Evolutionary conservation across 1,140 invertebrate species (phyloP), one percentile per base, ranked within the genome.

Genomic region (Megalonaias nervosa): DNA sequence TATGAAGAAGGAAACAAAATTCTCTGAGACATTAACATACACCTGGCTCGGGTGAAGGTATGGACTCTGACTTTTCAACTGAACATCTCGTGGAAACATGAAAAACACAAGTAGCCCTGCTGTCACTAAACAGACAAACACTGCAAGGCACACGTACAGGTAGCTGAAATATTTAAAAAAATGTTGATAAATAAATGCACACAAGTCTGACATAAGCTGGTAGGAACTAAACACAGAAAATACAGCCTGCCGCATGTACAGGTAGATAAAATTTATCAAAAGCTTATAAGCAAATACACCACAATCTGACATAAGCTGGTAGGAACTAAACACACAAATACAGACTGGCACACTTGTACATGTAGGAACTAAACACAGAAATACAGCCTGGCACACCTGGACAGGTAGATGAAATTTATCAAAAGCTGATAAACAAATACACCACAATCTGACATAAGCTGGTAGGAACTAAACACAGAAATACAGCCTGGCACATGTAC

Each of bases 91-190:
- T 1, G 86, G 85, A 62, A 86, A 85, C 65, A 89, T 70, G 83
- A 89, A 88, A 72, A 88, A 89, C 65, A 89, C 80, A 13, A 88
- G 73, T 1, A 88, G 77, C 12, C 82, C 82, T 12, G 84, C 86
- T 1, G 71, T 77, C 15, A 83, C 9, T 6, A 84, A 17, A 74
- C 84, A 88, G 13, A 88, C 17, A 14, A 80, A 16, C 23, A 88
- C 79, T 14, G 87, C 84, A n/a, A 88, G 69, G 19, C 72, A 71
- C 1, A 89, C 88, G 79, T 86, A 88, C 56, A 86, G 75, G 58
- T 79, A 72, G 31, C 87, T 88, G 83, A 15, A 81, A 82, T 2
- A 57, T 74, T 31, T 65, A 67, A 26, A 67, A 38, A 65, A n/a
- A 74, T 15, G 60, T 21, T 55, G 23, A 19, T 12, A 62, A 59